A percentile compares a stretch with the other conserved stretches of the same genome.
These are phyloP conservation scores for Microcebus lehilahytsara DNA, from an alignment of 2,113 vertebrate species.

Conservation along the genomic window DNA sequence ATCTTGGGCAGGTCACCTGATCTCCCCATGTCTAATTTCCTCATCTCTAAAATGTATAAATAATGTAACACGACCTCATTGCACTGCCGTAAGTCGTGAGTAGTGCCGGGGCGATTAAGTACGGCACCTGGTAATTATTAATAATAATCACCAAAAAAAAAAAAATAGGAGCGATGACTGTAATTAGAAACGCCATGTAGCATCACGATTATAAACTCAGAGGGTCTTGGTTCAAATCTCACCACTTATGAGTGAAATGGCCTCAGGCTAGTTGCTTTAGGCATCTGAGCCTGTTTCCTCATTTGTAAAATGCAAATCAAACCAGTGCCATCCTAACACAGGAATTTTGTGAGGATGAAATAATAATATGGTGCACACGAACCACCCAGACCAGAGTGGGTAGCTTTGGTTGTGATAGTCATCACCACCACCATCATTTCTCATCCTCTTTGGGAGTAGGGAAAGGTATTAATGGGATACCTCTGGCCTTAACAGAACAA, in stretches of 20 bases:
- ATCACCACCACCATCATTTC: fast-evolving
- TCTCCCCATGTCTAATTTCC: background rate
- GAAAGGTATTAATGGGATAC: background rate
- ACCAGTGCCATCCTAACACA: background rate
- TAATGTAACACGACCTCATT: background rate
- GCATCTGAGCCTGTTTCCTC: background rate
- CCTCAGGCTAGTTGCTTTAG: background rate
- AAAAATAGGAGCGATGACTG: background rate
- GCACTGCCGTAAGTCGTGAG: background rate
- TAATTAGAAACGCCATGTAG: background rate
- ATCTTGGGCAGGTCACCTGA: background rate
- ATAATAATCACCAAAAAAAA: background rate
- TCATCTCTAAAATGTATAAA: background rate
- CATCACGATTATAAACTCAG: background rate
- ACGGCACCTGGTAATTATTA: background rate
- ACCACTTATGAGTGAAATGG: background rate
- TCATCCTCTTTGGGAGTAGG: background rate
- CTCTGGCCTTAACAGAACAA: background rate
- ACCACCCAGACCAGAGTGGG: background rate
- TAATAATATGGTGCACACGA: fast-evolving
- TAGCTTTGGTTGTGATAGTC: background rate
- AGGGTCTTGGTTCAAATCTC: background rate
- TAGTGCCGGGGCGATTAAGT: background rate
- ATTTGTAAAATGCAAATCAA: background rate
- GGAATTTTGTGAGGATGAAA: background rate